phyloP scores from a whole-genome alignment of 2,888 invertebrate genomes.

The Pimpla rufipes region DNA sequence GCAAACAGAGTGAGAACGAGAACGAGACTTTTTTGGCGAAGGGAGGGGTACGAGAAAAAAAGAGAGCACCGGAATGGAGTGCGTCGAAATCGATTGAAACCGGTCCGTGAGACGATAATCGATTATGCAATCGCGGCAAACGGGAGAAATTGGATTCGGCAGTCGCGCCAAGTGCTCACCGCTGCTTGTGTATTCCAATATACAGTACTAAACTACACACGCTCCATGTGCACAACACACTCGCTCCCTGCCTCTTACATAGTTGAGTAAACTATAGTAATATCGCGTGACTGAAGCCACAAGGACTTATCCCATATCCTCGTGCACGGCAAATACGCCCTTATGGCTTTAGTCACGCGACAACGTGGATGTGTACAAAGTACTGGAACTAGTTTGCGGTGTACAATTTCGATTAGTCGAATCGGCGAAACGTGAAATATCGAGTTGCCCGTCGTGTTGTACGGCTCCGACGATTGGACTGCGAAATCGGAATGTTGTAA shows the following conservation, averaged over 20 bases:
- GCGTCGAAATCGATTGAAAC: slow-evolving; percentile 49
- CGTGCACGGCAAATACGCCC: background rate
- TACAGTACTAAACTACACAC: background rate
- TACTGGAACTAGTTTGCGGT: background rate
- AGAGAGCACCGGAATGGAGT: background rate
- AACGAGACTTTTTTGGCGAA: background rate
- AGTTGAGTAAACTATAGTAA: slow-evolving; percentile 7
- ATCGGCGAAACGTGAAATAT: background rate
- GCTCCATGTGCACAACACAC: background rate
- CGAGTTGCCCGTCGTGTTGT: background rate
- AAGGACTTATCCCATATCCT: background rate
- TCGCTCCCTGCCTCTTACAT: background rate
- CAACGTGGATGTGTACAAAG: background rate
- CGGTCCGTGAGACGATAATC: slow-evolving; percentile 57
- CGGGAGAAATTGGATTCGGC: slow-evolving; percentile 46
- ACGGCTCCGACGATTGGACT: too few species aligned
- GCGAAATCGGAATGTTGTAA: too few species aligned
- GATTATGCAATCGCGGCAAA: slow-evolving; percentile 52
- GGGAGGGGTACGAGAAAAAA: background rate
- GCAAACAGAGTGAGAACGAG: background rate
- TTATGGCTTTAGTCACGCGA: background rate
- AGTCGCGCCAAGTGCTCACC: slow-evolving; percentile 29
- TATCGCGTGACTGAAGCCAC: background rate
- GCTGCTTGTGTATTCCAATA: slow-evolving; percentile 8
- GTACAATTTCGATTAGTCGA: slow-evolving; percentile 2